Evolutionary conservation across 2,797 vertebrate genomes (phyloP), one percentile per base, ranked within the genome.

Genomic region (Carapus acus): DNA sequence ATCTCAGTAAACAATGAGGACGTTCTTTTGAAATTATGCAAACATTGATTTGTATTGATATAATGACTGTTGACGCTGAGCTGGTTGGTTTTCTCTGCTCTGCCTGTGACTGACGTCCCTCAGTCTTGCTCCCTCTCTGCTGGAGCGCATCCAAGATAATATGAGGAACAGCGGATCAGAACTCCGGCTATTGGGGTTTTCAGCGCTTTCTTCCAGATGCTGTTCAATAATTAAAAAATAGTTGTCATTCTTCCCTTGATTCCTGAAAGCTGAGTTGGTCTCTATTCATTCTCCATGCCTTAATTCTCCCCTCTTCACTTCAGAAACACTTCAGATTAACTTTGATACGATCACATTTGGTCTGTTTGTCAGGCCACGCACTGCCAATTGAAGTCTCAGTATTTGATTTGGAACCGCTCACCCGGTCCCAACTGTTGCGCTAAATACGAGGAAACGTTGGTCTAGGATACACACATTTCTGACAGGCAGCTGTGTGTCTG

Each of bases 201-300:
- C 73, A 47, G 24, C 39, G 46, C 76, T 74, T 73, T 74, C 64
- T 86, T 83, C 78, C 83, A 86, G 81, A 86, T 85, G 84, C 72
- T 75, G 61, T 70, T 69, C 58, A 40, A 72, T 83, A 79, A 84
- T 86, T 84, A 84, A 82, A 80, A 84, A 80, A 83, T 84, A 80
- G 69, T 69, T 79, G 67, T 83, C 81, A 86, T 84, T 82, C 81
- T 74, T 81, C 67, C 56, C 67, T 66, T 77, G 81, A 83, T 74
- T 83, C 78, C 71, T 69, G 64, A 81, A 76, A 82, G 76, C 70
- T 76, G 73, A 79, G 61, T 74, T 65, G 56, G 70, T 62, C 49
- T 67, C 76, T 57, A 47, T 40, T 57, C 27, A 62, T 68, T 69
- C 45, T 67, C 41, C 14, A 13, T 12, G 46, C 64, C 65, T 54